Conservation (phyloP, 1,140 invertebrate species). For the Lepeophtheirus salmonis region DNA sequence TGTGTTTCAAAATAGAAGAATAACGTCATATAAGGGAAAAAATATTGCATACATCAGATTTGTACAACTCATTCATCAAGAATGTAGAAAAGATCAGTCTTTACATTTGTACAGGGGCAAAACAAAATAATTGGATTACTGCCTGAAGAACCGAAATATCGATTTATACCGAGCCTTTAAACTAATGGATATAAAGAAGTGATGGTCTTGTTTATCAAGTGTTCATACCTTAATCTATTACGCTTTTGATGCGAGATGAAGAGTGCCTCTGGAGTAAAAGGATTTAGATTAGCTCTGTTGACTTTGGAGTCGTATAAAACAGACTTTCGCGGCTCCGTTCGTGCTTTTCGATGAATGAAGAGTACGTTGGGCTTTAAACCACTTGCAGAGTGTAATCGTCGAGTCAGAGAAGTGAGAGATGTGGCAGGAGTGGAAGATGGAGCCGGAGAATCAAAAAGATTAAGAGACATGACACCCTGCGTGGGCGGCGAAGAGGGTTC, state of each 20-base stretch:
- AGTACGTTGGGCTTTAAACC: background rate
- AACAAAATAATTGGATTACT: no score
- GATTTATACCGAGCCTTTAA: no score
- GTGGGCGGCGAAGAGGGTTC: background rate
- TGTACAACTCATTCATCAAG: no score
- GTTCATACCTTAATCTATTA: background rate
- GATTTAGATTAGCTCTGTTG: background rate
- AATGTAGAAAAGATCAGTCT: no score
- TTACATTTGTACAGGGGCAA: no score
- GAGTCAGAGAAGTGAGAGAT: background rate
- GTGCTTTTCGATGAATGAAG: background rate
- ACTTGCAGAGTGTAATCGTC: background rate
- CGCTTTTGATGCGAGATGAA: background rate
- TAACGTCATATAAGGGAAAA: no score
- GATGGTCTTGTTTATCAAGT: background rate
- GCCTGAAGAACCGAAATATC: no score
- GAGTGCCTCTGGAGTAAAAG: background rate
- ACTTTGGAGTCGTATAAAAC: background rate
- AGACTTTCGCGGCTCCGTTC: background rate
- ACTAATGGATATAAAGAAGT: no score
- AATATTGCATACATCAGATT: no score
- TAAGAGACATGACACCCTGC: background rate
- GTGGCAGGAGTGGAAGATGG: background rate
- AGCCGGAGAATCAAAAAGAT: background rate
- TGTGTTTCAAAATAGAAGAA: no score